phyloP scores from a whole-genome alignment of 30 jellyfish, hydroid and myxozoan species.

The Aurelia sp. region DNA sequence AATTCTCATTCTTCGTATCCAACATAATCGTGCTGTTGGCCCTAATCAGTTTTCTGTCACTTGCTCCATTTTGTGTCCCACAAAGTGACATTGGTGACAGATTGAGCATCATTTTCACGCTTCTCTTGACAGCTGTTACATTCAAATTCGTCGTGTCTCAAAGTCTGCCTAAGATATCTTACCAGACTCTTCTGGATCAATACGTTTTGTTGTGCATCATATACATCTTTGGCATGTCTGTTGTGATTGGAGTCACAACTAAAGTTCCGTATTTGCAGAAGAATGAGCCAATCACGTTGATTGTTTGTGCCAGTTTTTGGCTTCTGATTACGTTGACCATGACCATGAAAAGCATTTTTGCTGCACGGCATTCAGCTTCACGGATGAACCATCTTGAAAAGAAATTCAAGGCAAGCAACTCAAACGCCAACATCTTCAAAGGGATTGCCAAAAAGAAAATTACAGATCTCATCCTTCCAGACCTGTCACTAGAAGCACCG shows the following conservation, averaged over 20 bases:
- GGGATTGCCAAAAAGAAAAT: slow-evolving; percentile 2
- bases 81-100: slow-evolving; percentile 77
- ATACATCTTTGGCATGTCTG: slow-evolving; percentile 73
- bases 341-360: background rate
- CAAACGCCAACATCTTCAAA: slow-evolving; percentile 20
- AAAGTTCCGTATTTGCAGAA: slow-evolving; percentile 10
- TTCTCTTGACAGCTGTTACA: slow-evolving; percentile 84
- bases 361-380: background rate
- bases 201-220: slow-evolving; percentile 63
- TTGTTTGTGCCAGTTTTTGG: slow-evolving; percentile 18
- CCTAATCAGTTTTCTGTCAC: slow-evolving; percentile 68
- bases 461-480: slow-evolving; percentile 26
- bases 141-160: slow-evolving; percentile 82
- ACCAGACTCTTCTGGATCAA: slow-evolving; percentile 76
- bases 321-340: background rate
- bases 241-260: slow-evolving; percentile 60
- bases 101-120: slow-evolving; percentile 82
- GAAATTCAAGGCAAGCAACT: slow-evolving; percentile 17
- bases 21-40: slow-evolving; percentile 75
- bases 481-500: slow-evolving; percentile 30
- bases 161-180: slow-evolving; percentile 76
- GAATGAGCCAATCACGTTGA: slow-evolving; percentile 25
- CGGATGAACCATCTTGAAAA: slow-evolving; percentile 26
- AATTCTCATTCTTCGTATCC: slow-evolving; percentile 67
- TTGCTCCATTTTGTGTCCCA: slow-evolving; percentile 80